Conservation (phyloP, 1,140 invertebrate genomes). For the Lycorma delicatula region DNA sequence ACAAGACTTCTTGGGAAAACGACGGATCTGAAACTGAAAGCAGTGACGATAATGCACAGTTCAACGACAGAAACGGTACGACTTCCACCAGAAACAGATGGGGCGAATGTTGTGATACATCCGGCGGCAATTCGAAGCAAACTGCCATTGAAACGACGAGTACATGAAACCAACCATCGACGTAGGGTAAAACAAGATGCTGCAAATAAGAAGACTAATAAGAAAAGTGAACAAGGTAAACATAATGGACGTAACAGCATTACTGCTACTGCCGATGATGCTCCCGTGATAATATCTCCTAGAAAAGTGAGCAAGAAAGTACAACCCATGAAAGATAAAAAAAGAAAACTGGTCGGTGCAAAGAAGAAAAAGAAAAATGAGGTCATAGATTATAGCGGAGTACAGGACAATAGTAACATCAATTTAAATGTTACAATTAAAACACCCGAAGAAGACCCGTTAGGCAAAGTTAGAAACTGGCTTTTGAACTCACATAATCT, state of each 20-base stretch:
- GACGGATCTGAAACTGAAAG: conserved; percentile 67
- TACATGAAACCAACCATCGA: conserved; percentile 45
- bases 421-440: too few relatives aligned
- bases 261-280: conserved; percentile 5
- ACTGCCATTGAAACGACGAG: conserved; percentile 64
- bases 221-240: conserved; percentile 13
- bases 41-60: conserved; percentile 76
- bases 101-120: conserved; percentile 53
- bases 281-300: conserved; percentile 1
- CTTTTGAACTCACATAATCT: conserved; percentile 56
- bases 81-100: conserved; percentile 57
- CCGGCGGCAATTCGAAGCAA: conserved; percentile 61
- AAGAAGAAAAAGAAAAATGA: conserved; percentile 46
- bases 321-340: conserved; percentile 10
- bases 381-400: conserved; percentile 66
- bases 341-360: conserved; percentile 14
- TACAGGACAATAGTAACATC: conserved; percentile 31
- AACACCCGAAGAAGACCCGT: conserved; percentile 51
- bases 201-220: too few relatives aligned
- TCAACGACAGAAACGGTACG: conserved; percentile 75
- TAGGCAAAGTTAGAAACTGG: conserved; percentile 76
- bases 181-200: conserved; percentile 39
- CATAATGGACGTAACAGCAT: conserved; percentile 10
- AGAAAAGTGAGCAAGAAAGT: conserved; percentile 15
- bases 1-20: conserved; percentile 66